Evolutionary conservation across 2,797 vertebrate genomes (phyloP).

Genomic region (Anguilla megastoma): DNA sequence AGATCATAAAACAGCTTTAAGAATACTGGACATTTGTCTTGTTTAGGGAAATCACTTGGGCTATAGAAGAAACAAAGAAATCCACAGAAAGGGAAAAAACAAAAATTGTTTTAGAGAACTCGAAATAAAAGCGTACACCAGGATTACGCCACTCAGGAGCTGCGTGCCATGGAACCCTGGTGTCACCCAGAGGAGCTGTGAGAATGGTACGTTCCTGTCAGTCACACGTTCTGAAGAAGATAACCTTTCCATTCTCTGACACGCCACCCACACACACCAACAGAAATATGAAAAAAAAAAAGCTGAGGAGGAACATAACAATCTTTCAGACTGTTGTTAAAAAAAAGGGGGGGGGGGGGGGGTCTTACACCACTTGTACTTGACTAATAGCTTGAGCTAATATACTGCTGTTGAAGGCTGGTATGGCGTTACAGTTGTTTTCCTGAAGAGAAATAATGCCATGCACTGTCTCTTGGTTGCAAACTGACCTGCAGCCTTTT

Average conservation of each 20-base stretch:
- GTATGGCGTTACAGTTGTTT: background rate
- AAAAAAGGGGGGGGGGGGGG: background rate
- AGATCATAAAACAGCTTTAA: background rate
- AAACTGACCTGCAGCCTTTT: background rate
- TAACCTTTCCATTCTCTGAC: slow-evolving; percentile 15
- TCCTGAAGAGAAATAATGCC: background rate
- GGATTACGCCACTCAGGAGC: background rate
- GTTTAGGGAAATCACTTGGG: background rate
- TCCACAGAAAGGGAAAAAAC: background rate
- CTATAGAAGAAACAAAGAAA: background rate
- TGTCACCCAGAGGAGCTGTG: background rate
- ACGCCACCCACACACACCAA: background rate
- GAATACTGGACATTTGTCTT: background rate
- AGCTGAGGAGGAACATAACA: background rate
- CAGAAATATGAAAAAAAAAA: background rate
- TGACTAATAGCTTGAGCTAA: background rate
- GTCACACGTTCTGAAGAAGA: background rate
- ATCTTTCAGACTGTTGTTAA: background rate
- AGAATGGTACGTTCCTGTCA: background rate
- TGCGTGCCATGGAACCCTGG: background rate
- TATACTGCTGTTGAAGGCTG: background rate
- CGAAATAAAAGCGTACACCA: background rate
- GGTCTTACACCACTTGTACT: background rate
- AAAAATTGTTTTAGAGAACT: background rate
- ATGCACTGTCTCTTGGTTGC: background rate